Evolutionary conservation across 2,113 vertebrate genomes (phyloP).

Genomic region (Odocoileus hemionus): DNA sequence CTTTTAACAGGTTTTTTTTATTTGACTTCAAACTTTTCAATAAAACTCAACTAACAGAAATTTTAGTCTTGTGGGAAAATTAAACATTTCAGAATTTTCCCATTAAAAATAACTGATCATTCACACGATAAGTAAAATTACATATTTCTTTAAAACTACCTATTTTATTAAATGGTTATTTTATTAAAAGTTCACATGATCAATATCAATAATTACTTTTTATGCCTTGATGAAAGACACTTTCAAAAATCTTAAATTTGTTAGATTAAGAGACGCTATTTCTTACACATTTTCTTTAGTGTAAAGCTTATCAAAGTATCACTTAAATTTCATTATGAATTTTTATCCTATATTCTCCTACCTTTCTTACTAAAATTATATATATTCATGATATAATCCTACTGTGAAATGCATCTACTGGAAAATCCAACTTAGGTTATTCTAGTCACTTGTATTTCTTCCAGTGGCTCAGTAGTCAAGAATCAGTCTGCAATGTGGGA

Average conservation of each 20-base stretch:
- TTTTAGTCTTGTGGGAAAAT: not conserved
- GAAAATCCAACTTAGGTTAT: not conserved
- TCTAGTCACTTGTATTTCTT: not conserved
- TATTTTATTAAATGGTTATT: not conserved
- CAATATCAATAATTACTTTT: not conserved
- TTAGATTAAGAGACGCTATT: not conserved
- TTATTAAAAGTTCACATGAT: not conserved
- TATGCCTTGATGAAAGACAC: not conserved
- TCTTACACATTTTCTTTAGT: not conserved
- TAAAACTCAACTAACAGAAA: not conserved
- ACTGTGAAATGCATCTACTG: not conserved
- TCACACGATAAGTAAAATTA: not conserved
- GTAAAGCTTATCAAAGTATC: not conserved
- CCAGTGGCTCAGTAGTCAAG: not conserved
- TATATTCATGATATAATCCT: not conserved
- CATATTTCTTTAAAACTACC: not conserved
- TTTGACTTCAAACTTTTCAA: not conserved
- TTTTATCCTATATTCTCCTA: not conserved
- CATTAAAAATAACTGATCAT: not conserved
- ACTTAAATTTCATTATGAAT: not conserved
- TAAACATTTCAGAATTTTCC: not conserved
- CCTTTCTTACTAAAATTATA: not conserved
- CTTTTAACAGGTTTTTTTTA: constrained; percentile 2
- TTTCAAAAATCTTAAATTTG: not conserved
- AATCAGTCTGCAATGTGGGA: not conserved